These are phyloP conservation scores for Pomacea canaliculata DNA, from an alignment of 2,888 invertebrate species.

Conservation along the genomic window DNA sequence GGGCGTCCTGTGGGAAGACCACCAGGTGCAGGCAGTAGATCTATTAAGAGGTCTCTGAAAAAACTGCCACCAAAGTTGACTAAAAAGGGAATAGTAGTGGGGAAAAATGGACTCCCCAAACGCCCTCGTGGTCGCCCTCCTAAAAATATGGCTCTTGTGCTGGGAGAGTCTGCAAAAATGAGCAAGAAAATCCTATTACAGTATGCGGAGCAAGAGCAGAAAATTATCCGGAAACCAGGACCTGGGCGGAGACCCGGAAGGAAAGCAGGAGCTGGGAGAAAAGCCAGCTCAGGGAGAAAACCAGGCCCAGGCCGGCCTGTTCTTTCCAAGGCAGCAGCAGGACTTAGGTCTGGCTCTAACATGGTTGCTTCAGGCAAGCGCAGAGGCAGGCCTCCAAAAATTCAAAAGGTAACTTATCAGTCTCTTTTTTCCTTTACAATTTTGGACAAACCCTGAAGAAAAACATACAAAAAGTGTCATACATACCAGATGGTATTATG, in stretches of 20 bases:
- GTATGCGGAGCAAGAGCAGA: background rate
- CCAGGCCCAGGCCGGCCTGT: too few species aligned
- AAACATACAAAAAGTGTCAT: too few species aligned
- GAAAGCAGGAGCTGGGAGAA: constrained; percentile 27
- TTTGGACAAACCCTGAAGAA: background rate
- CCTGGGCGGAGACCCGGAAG: constrained; percentile 2
- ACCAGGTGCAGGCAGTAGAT: constrained; percentile 22
- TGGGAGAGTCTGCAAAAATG: constrained; percentile 2
- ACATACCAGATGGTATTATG: too few species aligned
- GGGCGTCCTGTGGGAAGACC: constrained; percentile 40
- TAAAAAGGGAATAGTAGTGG: background rate
- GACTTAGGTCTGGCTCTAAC: background rate
- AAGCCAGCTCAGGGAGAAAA: constrained; percentile 21
- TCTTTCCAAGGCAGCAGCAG: too few species aligned
- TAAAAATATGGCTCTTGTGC: constrained; percentile 13
- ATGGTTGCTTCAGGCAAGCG: constrained; percentile 6
- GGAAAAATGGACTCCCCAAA: constrained; percentile 29
- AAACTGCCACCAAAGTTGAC: constrained; percentile 8
- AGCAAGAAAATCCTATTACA: background rate
- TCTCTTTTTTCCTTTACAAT: background rate
- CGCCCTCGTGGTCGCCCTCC: constrained; percentile 35
- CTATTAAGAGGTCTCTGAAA: constrained; percentile 1
- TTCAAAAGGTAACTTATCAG: background rate
- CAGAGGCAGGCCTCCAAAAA: constrained; percentile 34
- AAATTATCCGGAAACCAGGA: constrained; percentile 13